Evolutionary conservation across 2,113 vertebrate genomes (phyloP).

Genomic region (Bubo bubo): DNA sequence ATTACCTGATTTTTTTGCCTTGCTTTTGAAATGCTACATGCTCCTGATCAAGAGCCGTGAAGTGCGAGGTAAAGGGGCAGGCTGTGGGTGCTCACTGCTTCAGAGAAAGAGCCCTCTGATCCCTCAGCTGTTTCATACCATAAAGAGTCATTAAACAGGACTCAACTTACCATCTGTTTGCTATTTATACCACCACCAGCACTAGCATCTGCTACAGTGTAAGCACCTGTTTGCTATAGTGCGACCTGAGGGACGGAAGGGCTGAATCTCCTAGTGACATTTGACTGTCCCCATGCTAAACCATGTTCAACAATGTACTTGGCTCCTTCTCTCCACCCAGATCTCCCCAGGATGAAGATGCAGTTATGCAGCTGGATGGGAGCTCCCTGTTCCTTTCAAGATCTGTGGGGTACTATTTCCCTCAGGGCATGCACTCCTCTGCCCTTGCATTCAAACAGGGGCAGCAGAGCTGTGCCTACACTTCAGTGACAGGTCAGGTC

Average conservation of each 20-base stretch:
- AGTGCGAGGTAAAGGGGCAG: background rate
- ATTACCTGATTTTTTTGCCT: background rate
- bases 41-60: background rate
- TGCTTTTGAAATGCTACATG: background rate
- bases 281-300: background rate
- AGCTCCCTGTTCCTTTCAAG: background rate
- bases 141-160: background rate
- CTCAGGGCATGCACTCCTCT: background rate
- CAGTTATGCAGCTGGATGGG: background rate
- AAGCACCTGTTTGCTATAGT: background rate
- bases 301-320: background rate
- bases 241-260: background rate
- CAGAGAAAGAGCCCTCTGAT: background rate
- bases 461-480: background rate
- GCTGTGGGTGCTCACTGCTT: background rate
- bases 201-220: background rate
- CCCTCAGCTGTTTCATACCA: background rate
- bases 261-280: background rate
- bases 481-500: background rate
- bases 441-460: background rate
- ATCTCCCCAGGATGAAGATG: background rate
- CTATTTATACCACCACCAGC: background rate
- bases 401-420: background rate
- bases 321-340: background rate
- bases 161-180: background rate